phyloP scores from a whole-genome alignment of 2,888 invertebrate genomes.

The Ametastegia equiseti region DNA sequence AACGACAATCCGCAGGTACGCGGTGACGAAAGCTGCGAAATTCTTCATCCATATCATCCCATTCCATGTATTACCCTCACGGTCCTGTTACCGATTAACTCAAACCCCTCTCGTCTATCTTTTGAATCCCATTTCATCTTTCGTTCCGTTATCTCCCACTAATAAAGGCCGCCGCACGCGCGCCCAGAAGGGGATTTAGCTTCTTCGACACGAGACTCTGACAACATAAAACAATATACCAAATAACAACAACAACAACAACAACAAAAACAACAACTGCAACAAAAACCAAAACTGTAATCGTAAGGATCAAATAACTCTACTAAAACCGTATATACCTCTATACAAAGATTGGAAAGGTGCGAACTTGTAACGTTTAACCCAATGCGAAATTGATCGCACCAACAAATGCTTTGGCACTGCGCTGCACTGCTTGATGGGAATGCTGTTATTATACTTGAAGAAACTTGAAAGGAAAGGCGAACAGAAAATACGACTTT shows the following conservation, averaged over 20 bases:
- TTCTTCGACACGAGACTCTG: conserved; percentile 45
- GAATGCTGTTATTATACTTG: conserved; percentile 39
- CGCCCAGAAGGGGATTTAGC: conserved; percentile 70
- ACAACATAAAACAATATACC: conserved; percentile 47
- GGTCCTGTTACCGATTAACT: conserved; percentile 44
- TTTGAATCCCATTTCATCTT: conserved; percentile 31
- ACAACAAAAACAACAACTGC: conserved; percentile 37
- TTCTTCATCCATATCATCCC: conserved; percentile 19
- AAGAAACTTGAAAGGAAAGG: conserved; percentile 38
- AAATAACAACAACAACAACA: conserved; percentile 46
- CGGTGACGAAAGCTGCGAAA: conserved; percentile 32
- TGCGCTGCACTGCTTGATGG: conserved; percentile 39
- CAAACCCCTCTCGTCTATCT: conserved; percentile 20
- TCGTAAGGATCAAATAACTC: conserved; percentile 42
- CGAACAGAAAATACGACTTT: conserved; percentile 44
- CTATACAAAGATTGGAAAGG: conserved; percentile 45
- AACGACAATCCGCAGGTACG: conserved; percentile 27
- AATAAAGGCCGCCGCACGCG: conserved; percentile 71
- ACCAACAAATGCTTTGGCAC: conserved; percentile 42
- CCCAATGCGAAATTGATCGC: conserved; percentile 41
- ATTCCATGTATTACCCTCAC: conserved; percentile 47
- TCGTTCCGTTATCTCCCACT: conserved; percentile 48
- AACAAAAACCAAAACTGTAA: conserved; percentile 42
- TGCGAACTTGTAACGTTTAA: conserved; percentile 42
- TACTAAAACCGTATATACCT: conserved; percentile 47